Base-by-base conservation (phyloP, 1,140 invertebrate genomes). In the Dufourea novaeangliae region DNA sequence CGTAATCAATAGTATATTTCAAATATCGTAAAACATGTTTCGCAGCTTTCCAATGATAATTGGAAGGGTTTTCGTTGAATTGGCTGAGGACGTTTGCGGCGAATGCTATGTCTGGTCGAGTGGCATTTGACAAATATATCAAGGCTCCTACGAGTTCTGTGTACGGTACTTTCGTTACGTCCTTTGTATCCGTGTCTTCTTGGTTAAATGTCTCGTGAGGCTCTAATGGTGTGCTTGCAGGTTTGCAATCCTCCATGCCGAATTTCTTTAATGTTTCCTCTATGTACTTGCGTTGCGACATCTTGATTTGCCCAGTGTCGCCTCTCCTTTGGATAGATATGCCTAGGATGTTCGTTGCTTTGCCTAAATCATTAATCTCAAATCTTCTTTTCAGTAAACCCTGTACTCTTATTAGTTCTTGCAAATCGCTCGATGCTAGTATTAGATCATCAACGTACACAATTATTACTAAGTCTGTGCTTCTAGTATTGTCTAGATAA, bases 21-120 rank as follows among this genome's bases (percentile, higher is more conserved):
- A 66, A 66, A 50, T 66, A 66, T 29, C 63, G 63, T 20, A 66
- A 46, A 10, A 66, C 63, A 1, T 39, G 44, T 12, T 66, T 66
- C 20, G 63, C 63, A 10, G 44, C 27, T 46, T 44, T 66, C 63
- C 63, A 66, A 8, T 66, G 39, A 7, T 32, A 10, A 0, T 6
- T 25, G 25, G 46, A 41, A 56, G 52, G 34, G 20, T 52, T 25
- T 39, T 34, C 46, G 12, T 68, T 68, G 29, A 68, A 68, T 27
- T 68, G 66, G 32, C 66, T 68, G 29, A 68, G 34, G 0, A 54
- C 12, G 8, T 44, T 68, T 5, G 25, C 50, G n/a, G 50, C 8
- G n/a, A n/a, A n/a, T n/a, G n/a, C n/a, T n/a, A n/a, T n/a, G n/a
- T n/a, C n/a, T n/a, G n/a, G n/a, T n/a, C 46, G 46, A n/a, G 46